These are phyloP conservation scores for Eutolmus rufibarbis DNA, from an alignment of 2,888 invertebrate species.

Conservation along the genomic window DNA sequence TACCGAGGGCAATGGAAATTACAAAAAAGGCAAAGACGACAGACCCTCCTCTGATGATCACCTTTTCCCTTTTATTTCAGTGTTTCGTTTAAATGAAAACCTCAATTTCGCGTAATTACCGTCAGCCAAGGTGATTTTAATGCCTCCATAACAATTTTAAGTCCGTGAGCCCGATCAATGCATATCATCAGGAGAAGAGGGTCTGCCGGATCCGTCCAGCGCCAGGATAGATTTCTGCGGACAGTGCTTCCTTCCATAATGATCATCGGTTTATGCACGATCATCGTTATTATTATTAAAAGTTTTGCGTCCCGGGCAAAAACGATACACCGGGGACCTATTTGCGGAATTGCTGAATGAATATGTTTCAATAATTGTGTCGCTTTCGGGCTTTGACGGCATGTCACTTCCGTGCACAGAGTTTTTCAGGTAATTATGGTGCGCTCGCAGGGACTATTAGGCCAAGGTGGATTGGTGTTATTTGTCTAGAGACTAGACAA, in stretches of 20 bases:
- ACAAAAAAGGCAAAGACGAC: slow-evolving; percentile 4
- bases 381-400: background rate
- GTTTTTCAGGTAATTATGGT: background rate
- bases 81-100: slow-evolving; percentile 47
- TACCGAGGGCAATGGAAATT: slow-evolving; percentile 34
- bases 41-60: slow-evolving; percentile 10
- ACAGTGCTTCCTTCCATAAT: background rate
- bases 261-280: background rate
- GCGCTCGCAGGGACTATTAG: background rate
- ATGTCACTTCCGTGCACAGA: slow-evolving; percentile 29
- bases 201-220: background rate
- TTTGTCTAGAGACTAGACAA: background rate
- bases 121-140: slow-evolving; percentile 49
- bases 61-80: slow-evolving; percentile 32
- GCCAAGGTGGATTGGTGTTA: background rate
- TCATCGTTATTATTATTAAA: slow-evolving; percentile 36
- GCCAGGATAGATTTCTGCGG: background rate
- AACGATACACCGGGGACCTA: background rate
- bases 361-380: background rate
- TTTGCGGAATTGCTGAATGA: background rate
- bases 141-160: slow-evolving; percentile 46
- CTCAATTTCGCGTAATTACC: slow-evolving; percentile 49
- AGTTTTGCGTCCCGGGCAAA: background rate
- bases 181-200: background rate
- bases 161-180: slow-evolving; percentile 2